Evolutionary conservation across 2,113 vertebrate genomes (phyloP), one percentile per base, ranked within the genome.

Genomic region (Pseudorectes ferrugineus): DNA sequence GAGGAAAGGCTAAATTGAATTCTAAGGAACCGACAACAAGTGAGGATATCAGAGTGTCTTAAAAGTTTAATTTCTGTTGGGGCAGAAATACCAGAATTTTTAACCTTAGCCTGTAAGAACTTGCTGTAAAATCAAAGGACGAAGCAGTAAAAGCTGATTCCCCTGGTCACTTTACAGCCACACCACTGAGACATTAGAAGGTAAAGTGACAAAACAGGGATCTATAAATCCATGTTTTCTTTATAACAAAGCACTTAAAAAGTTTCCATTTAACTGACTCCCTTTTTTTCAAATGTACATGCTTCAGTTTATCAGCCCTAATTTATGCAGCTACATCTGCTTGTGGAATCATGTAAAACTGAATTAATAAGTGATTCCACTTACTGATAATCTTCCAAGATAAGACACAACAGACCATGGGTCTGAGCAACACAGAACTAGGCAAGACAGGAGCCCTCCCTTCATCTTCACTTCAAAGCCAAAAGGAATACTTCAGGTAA

Each of bases 401-500:
- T 55, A 91, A 95, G 57, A 43, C n/a, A 58, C 13, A 81, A 55
- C 8, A 58, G 35, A 67, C 33, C 38, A 13, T 10, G 9, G 54
- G 46, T 67, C 70, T 94, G 21, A 94, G 78, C 74, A 78, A 81
- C 38, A 62, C 25, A 81, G 35, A 92, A 66, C 12, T 38, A 89
- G 52, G n/a, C 38, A 86, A 77, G n/a, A 40, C 24, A 72, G 75
- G 22, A 91, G 45, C 40, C 17, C 18, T 89, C 31, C 43, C 76
- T 91, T 93, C 40, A 51, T 79, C 79, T 58, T 86, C 29, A 54
- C 51, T 96, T 95, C 88, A 94, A 95, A 93, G 85, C 29, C 36
- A 48, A 73, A 92, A 92, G 68, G 67, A 79, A 88, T 57, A 85
- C 31, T 89, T 94, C 77, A 89, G 84, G 81, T 89, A 95, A 89